Conservation (phyloP, 1,140 invertebrate species). For the Vollenhovia emeryi region DNA sequence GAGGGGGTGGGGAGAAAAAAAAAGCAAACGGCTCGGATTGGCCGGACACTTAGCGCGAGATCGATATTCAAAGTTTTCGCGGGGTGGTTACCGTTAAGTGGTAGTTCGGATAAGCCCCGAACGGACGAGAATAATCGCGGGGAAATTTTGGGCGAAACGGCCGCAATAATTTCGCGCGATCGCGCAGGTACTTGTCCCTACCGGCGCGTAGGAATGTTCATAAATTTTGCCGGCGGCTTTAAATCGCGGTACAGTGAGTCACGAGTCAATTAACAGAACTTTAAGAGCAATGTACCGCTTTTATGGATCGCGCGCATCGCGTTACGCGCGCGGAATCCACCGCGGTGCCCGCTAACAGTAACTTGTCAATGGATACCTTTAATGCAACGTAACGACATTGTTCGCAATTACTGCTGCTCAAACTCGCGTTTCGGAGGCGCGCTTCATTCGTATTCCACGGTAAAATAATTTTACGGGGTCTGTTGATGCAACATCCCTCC, state of each 20-base stretch:
- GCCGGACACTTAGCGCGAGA: background rate
- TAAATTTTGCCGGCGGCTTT: slow-evolving; percentile 30
- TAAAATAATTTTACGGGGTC: background rate
- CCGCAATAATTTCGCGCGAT: slow-evolving; percentile 20
- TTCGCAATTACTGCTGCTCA: background rate
- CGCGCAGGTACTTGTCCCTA: background rate
- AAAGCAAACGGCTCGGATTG: slow-evolving; percentile 8
- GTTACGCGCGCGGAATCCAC: background rate
- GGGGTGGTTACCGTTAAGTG: background rate
- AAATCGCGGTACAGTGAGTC: slow-evolving; percentile 23
- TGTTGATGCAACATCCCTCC: background rate
- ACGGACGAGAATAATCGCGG: slow-evolving; percentile 5
- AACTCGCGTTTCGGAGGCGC: background rate
- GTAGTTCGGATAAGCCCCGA: background rate
- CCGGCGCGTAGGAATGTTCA: slow-evolving; percentile 10
- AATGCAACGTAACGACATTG: slow-evolving; percentile 21
- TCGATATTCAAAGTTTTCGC: background rate
- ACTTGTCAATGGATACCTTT: background rate
- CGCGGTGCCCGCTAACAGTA: background rate
- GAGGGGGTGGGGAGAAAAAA: no score
- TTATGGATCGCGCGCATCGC: background rate
- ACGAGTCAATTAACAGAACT: slow-evolving; percentile 51
- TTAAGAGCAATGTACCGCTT: slow-evolving; percentile 44
- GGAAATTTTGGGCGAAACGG: slow-evolving; percentile 39
- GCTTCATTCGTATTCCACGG: background rate